A percentile compares a stretch with the other conserved stretches of the same genome.
Conservation (phyloP, 2,113 vertebrate species). For the Sterrhoptilus dennistouni region DNA sequence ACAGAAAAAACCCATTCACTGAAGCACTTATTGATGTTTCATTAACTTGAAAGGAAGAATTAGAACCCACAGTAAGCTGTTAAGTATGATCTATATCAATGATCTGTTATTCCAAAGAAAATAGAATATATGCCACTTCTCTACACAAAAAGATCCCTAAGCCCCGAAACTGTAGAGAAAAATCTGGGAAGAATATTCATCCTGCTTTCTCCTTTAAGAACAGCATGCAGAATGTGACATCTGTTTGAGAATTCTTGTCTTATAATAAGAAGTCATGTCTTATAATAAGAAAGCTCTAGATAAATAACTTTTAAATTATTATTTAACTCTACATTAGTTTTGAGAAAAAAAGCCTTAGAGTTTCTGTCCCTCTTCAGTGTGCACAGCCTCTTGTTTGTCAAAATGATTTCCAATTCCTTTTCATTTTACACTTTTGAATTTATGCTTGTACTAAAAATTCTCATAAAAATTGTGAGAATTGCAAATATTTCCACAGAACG, state of each 20-base stretch:
- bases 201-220: background rate
- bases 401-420: background rate
- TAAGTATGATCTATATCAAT: background rate
- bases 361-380: background rate
- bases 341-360: background rate
- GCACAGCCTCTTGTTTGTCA: background rate
- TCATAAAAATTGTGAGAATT: background rate
- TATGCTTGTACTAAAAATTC: background rate
- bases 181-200: background rate
- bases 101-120: background rate
- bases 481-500: background rate
- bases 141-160: background rate
- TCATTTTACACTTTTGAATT: background rate
- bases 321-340: background rate
- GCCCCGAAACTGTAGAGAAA: rapidly evolving
- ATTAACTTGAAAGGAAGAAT: background rate
- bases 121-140: background rate
- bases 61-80: background rate
- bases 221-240: background rate
- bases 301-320: background rate
- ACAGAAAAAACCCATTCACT: background rate
- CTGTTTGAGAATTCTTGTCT: background rate
- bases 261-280: background rate
- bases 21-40: background rate
- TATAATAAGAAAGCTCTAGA: background rate